phyloP scores from a whole-genome alignment of 2,113 vertebrate genomes.

The Grammomys surdaster region DNA sequence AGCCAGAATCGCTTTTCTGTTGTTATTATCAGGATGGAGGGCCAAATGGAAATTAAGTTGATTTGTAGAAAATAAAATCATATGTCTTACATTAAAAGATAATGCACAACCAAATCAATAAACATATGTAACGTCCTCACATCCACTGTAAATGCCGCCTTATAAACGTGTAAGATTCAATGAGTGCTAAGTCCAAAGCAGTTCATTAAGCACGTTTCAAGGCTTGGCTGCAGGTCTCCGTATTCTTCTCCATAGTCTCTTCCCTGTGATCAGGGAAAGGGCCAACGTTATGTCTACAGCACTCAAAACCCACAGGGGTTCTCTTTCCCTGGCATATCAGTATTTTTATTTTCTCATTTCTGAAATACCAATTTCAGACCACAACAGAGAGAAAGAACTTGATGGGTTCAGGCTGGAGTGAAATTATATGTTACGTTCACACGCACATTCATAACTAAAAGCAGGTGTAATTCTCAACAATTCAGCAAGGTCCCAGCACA shows the following conservation, averaged over 20 bases:
- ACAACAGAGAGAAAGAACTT: not conserved
- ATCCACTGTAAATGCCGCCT: not conserved
- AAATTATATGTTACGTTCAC: not conserved
- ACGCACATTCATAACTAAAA: not conserved
- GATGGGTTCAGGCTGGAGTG: not conserved
- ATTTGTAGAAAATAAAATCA: slow-evolving; percentile 1
- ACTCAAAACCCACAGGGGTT: not conserved
- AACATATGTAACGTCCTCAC: not conserved
- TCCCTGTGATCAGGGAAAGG: not conserved
- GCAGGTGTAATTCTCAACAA: not conserved
- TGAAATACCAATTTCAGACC: not conserved
- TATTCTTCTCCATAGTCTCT: not conserved
- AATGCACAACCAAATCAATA: not conserved
- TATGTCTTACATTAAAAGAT: not conserved
- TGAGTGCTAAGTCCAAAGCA: not conserved
- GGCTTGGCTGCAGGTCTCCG: not conserved
- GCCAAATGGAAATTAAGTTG: not conserved
- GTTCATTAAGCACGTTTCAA: not conserved
- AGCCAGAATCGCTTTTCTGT: not conserved
- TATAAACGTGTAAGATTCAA: not conserved
- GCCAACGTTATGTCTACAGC: not conserved
- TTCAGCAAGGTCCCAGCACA: not conserved
- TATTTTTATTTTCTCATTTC: slow-evolving; percentile 16
- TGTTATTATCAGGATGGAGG: not conserved
- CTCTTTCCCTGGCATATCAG: not conserved